A percentile compares a stretch with the other conserved stretches of the same genome.
Conservation (phyloP, 2,888 invertebrate genomes). For the Crematogaster levior region DNA sequence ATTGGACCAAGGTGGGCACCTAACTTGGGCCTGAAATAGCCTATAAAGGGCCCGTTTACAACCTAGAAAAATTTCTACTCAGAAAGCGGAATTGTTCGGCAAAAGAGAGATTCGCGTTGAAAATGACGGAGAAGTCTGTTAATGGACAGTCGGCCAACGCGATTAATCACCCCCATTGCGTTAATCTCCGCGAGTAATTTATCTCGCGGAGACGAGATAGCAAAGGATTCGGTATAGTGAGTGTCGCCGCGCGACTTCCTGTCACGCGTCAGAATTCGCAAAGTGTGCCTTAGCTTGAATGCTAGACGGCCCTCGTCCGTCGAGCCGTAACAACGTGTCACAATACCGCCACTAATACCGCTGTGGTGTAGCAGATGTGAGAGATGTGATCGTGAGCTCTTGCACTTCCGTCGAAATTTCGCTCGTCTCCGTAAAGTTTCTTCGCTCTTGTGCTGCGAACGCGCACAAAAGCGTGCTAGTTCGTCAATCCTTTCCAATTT, state of each 20-base stretch:
- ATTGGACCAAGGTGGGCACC: no score
- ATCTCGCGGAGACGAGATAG: slow-evolving; percentile 57
- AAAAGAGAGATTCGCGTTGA: neutral
- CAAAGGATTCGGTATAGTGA: slow-evolving; percentile 34
- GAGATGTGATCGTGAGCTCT: slow-evolving; percentile 8
- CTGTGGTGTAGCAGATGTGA: neutral
- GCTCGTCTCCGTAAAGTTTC: slow-evolving; percentile 7
- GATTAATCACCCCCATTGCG: slow-evolving; percentile 79
- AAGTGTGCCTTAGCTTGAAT: slow-evolving; percentile 27
- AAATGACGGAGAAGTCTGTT: neutral
- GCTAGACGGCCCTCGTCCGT: neutral
- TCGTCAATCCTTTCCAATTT: neutral
- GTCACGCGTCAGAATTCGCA: slow-evolving; percentile 20
- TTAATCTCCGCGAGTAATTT: slow-evolving; percentile 73
- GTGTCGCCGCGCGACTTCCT: slow-evolving; percentile 34
- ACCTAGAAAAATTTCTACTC: no score
- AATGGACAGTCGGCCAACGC: slow-evolving; percentile 37
- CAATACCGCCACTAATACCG: neutral
- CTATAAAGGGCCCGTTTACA: no score
- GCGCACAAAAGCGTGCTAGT: neutral
- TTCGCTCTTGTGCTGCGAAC: neutral
- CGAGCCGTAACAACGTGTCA: slow-evolving; percentile 19
- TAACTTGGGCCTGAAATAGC: no score
- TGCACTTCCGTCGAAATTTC: slow-evolving; percentile 14
- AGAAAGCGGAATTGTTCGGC: neutral